Base-by-base conservation (phyloP, 2,113 vertebrate species). In the Ondatra zibethicus region DNA sequence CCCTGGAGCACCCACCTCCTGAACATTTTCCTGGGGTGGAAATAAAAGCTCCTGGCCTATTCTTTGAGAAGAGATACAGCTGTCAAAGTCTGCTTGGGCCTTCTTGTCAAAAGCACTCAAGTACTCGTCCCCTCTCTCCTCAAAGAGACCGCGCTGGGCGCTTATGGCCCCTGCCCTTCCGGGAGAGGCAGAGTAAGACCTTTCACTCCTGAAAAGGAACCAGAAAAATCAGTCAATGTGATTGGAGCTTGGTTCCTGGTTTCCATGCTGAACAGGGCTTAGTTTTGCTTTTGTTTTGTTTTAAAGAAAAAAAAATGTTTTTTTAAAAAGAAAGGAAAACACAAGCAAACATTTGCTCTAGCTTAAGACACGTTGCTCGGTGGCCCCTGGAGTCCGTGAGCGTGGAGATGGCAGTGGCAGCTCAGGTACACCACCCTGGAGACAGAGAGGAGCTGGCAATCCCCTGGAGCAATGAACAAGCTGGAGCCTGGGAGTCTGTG, bases 121-220 rank as follows among this genome's bases (percentile, higher is more conserved):
- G 94, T 99, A 98, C 25, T 99, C 99, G 50, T 98, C 99, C 78
- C 98, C 95, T 95, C 99, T 98, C 47, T 99, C 99, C 96, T 99
- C 99, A 98, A 99, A 99, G 16, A 99, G 98, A 95, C 99, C 99
- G 82, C 98, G 99, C 94, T 99, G 99, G 66, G 97, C 92, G 82
- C 96, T 98, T 93, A 98, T 12, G 78, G 96, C 97, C 94, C 98
- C 99, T 0, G 98, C 93, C 94, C 98, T 98, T 98, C 98, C 98
- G 33, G 98, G 77, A 89, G 98, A 93, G 92, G 97, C 89, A 73
- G 99, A 98, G 96, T 99, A 99, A 76, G 98, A 97, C 97, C 98
- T 97, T 92, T 99, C 99, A 95, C 95, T 99, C 98, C 99, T 99
- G 98, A 96, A 97, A 98, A 97, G 42, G 66, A 97, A 97, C 92